phyloP scores from a whole-genome alignment of 2,888 invertebrate species.

The Antheraea yamamai region DNA sequence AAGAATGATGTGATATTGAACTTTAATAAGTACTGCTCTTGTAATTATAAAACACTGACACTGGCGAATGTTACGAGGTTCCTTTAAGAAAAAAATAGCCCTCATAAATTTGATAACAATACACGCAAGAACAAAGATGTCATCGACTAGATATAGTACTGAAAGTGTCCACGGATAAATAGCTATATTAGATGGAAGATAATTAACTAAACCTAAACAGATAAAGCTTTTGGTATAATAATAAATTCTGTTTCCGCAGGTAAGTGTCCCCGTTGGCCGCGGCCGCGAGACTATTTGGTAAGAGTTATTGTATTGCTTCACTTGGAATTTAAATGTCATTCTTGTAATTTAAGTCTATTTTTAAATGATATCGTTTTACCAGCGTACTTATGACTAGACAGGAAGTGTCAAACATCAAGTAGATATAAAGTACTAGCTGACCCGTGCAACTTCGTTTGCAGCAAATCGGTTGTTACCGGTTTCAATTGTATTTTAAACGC shows the following conservation, averaged over 20 bases:
- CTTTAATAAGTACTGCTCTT: no score
- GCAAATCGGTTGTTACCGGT: no score
- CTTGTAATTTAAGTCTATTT: not conserved
- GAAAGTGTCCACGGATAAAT: not conserved
- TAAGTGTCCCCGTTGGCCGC: not conserved
- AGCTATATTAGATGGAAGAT: not conserved
- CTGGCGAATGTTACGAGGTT: not conserved
- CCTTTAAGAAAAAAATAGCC: no score
- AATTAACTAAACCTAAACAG: not conserved
- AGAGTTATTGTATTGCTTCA: not conserved
- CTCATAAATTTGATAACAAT: no score
- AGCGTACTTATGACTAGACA: not conserved
- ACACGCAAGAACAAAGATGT: not conserved
- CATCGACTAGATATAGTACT: not conserved
- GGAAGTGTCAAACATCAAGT: no score
- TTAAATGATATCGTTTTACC: not conserved
- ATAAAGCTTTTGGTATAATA: not conserved
- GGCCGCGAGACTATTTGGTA: not conserved
- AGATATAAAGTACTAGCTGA: no score
- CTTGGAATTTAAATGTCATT: not conserved
- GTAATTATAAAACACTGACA: not conserved
- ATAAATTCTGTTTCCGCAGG: not conserved
- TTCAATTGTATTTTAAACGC: no score
- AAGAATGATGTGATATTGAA: no score
- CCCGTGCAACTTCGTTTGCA: no score